A percentile compares a stretch with the other conserved stretches of the same genome.
phyloP scores from a whole-genome alignment of 1,140 invertebrate species.

The Drosophila fuyamai region DNA sequence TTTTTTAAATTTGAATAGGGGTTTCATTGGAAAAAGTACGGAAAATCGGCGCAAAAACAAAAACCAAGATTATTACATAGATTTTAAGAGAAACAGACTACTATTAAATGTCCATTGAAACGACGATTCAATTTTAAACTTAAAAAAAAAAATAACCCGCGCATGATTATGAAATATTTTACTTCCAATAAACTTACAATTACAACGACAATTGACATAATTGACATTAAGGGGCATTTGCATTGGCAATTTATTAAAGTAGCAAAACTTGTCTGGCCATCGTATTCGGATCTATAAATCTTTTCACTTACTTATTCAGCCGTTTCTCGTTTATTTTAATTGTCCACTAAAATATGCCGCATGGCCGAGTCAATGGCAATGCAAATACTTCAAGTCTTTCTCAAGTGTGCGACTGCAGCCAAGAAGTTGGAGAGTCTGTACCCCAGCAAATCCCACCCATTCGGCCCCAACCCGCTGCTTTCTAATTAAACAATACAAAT shows the following conservation, averaged over 20 bases:
- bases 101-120: no score
- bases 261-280: not conserved
- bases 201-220: no score
- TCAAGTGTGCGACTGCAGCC: conserved; percentile 55
- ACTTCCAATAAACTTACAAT: no score
- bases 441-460: not conserved
- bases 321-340: conserved; percentile 57
- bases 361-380: conserved; percentile 63
- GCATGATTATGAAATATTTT: no score
- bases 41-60: no score
- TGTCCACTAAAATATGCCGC: conserved; percentile 70
- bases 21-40: no score
- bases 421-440: conserved; percentile 6
- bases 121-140: no score
- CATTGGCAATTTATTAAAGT: not conserved
- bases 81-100: no score
- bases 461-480: conserved; percentile 4
- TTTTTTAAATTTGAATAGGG: no score
- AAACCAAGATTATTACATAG: no score
- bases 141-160: no score
- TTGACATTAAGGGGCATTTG: no score
- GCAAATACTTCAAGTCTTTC: conserved; percentile 67
- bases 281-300: conserved; percentile 4
- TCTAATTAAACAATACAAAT: conserved; percentile 68
- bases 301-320: conserved; percentile 9